Conservation (phyloP, 2,888 invertebrate species). For the Torymus auratus region DNA sequence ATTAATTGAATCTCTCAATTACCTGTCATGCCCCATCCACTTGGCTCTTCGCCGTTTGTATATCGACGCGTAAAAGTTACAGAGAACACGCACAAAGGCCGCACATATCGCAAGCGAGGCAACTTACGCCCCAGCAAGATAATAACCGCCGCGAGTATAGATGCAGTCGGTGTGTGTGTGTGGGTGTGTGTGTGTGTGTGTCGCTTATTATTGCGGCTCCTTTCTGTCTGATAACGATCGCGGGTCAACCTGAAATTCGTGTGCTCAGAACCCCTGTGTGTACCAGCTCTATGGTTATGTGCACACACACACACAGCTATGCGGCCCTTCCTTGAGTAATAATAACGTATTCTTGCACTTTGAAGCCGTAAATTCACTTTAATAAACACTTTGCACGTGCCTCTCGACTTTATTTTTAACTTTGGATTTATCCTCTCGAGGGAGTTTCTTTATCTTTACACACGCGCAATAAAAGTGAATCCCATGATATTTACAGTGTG, state of each 20-base stretch:
- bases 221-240: constrained; percentile 40
- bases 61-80: background rate
- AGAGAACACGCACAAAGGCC: background rate
- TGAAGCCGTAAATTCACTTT: constrained; percentile 22
- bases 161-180: too few species aligned
- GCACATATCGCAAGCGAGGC: background rate
- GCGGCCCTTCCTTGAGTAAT: background rate
- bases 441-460: too few species aligned
- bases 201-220: constrained; percentile 18
- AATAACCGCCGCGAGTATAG: constrained; percentile 1
- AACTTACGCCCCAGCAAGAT: background rate
- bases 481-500: too few species aligned
- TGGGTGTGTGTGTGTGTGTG: background rate
- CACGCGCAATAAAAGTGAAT: too few species aligned
- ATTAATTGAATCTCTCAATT: too few species aligned
- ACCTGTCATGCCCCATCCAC: too few species aligned
- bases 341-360: background rate
- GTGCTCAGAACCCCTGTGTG: background rate
- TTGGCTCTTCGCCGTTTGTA: too few species aligned
- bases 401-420: too few species aligned
- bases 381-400: constrained; percentile 15
- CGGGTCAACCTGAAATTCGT: constrained; percentile 35
- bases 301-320: background rate
- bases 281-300: background rate
- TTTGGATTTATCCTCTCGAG: too few species aligned